These are phyloP conservation scores for Gymnorhina tibicen DNA, from an alignment of 2,113 vertebrate species.

Conservation along the genomic window DNA sequence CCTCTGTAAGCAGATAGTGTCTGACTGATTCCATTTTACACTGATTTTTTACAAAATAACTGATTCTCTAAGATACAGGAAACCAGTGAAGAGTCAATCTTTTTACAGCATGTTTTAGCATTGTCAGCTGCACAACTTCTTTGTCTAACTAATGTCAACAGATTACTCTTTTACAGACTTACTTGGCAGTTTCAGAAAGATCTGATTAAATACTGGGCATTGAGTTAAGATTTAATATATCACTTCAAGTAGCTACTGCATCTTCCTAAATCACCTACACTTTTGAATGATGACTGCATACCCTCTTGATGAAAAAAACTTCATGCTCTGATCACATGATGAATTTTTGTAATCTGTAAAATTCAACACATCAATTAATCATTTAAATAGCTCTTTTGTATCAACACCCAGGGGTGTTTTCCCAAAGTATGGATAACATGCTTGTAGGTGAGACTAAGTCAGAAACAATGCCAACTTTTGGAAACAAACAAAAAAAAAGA, in stretches of 20 bases:
- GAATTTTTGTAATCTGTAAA: constrained; percentile 38
- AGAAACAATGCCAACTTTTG: neutral
- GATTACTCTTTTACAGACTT: neutral
- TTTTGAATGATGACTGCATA: constrained; percentile 17
- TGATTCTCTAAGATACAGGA: neutral
- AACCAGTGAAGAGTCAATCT: neutral
- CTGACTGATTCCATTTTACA: neutral
- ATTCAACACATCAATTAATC: constrained; percentile 22
- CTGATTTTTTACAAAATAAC: neutral
- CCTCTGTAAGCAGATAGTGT: neutral
- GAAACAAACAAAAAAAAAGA: accelerated
- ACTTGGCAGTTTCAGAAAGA: neutral
- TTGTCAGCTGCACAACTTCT: neutral
- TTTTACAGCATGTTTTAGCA: neutral
- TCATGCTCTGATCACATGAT: neutral
- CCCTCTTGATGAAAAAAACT: neutral
- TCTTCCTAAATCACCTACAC: neutral
- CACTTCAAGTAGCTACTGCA: neutral
- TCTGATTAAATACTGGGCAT: neutral
- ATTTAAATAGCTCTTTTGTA: neutral
- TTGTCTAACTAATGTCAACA: neutral
- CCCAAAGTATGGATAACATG: neutral
- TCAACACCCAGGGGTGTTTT: neutral
- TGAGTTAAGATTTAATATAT: neutral
- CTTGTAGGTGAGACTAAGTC: neutral